Conservation (phyloP, 2,797 vertebrate genomes). For the Mastacembelus armatus region DNA sequence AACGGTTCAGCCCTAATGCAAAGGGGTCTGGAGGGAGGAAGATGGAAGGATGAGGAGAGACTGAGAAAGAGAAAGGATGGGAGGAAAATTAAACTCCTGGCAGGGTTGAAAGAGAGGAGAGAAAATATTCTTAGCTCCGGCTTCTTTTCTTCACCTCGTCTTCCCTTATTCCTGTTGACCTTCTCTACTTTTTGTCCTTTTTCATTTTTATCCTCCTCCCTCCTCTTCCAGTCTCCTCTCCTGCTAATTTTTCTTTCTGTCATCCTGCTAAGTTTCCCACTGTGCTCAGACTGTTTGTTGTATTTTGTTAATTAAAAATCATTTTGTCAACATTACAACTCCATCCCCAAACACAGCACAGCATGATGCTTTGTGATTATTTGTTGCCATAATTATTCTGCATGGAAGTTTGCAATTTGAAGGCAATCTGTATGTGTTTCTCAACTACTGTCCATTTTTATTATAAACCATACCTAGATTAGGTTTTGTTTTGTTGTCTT, state of each 20-base stretch:
- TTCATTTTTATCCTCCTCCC: neutral
- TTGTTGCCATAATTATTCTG: neutral
- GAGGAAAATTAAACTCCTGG: slow-evolving; percentile 25
- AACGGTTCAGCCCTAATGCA: slow-evolving; percentile 57
- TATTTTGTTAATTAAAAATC: slow-evolving; percentile 29
- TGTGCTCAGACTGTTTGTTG: slow-evolving; percentile 8
- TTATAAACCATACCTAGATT: too few species aligned
- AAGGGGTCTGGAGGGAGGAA: slow-evolving; percentile 48
- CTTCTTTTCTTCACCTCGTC: neutral
- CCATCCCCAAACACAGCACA: slow-evolving; percentile 9
- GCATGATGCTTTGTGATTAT: neutral
- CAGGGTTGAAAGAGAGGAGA: slow-evolving; percentile 4
- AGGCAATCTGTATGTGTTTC: neutral
- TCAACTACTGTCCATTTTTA: neutral
- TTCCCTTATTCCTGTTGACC: slow-evolving; percentile 8
- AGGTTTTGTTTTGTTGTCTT: neutral
- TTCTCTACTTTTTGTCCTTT: neutral
- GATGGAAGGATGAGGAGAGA: slow-evolving; percentile 33
- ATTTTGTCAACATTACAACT: slow-evolving; percentile 18
- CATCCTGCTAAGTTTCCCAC: slow-evolving; percentile 5
- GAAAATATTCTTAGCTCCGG: neutral
- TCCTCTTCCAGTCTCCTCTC: too few species aligned
- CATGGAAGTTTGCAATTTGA: neutral
- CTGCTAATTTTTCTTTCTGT: neutral
- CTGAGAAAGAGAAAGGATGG: slow-evolving; percentile 34